phyloP scores from a whole-genome alignment of 1,140 invertebrate genomes.

The Caligus rogercresseyi region DNA sequence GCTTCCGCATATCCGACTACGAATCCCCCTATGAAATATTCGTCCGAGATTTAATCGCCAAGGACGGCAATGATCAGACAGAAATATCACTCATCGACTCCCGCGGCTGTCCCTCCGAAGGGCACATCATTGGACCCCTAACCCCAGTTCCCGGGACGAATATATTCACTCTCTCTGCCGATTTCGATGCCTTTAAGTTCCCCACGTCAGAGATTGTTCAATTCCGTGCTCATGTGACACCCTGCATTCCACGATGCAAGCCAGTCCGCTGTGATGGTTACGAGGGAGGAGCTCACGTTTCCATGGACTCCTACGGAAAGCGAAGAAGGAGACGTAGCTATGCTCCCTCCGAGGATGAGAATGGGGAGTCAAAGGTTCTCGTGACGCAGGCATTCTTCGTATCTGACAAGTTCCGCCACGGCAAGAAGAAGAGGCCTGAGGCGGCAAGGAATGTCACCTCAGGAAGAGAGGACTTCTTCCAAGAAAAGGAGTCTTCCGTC shows the following conservation, averaged over 20 bases:
- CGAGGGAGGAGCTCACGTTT: conserved; percentile 28
- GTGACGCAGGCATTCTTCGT: conserved; percentile 33
- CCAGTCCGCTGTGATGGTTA: conserved; percentile 33
- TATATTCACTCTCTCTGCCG: conserved; percentile 30
- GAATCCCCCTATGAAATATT: conserved; percentile 38
- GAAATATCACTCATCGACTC: conserved; percentile 36
- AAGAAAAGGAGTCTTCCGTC: background rate
- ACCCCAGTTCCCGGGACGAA: conserved; percentile 27
- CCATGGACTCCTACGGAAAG: conserved; percentile 31
- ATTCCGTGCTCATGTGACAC: conserved; percentile 37
- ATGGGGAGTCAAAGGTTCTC: conserved; percentile 24
- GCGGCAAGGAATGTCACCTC: background rate
- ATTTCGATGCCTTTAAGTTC: conserved; percentile 40
- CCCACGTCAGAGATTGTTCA: conserved; percentile 38
- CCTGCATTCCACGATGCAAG: conserved; percentile 35
- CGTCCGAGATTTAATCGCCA: conserved; percentile 36
- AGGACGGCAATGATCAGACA: conserved; percentile 35
- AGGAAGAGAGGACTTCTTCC: conserved; percentile 14
- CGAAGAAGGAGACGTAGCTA: conserved; percentile 24
- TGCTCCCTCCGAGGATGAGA: conserved; percentile 12
- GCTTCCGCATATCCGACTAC: conserved; percentile 34
- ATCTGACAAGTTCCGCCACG: conserved; percentile 32
- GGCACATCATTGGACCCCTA: conserved; percentile 34
- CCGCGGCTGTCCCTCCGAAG: conserved; percentile 35
- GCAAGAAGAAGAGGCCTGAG: conserved; percentile 22